These are phyloP conservation scores for Scaeva pyrastri DNA, from an alignment of 2,888 invertebrate genomes.

Conservation along the genomic window DNA sequence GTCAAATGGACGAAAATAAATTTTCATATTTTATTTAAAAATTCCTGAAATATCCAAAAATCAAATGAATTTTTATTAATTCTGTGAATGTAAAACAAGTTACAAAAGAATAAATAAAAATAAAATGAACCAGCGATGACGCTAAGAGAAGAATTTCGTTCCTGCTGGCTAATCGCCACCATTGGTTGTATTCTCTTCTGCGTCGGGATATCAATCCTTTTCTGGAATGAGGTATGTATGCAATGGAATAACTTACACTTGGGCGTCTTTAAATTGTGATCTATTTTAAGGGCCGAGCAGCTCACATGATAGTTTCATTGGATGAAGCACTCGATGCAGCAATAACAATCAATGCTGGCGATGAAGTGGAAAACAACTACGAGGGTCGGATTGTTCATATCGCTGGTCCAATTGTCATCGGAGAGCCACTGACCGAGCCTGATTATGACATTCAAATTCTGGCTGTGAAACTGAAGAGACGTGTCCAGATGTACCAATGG, in stretches of 20 bases:
- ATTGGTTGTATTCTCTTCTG: constrained; percentile 88
- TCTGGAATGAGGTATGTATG: constrained; percentile 92
- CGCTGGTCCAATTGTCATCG: constrained; percentile 89
- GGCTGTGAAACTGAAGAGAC: constrained; percentile 92
- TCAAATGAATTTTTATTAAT: constrained; percentile 10
- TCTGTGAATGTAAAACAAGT: constrained; percentile 31
- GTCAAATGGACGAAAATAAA: not conserved
- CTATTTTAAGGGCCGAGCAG: constrained; percentile 88
- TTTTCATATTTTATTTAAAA: not conserved
- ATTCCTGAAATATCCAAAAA: not conserved
- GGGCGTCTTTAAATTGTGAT: not conserved
- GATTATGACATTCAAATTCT: constrained; percentile 93
- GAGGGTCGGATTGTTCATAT: constrained; percentile 92
- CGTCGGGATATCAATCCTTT: constrained; percentile 88
- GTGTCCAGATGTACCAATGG: constrained; percentile 98
- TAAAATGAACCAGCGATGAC: constrained; percentile 73
- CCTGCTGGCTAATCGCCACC: constrained; percentile 88
- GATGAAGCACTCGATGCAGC: constrained; percentile 89
- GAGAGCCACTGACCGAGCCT: constrained; percentile 93
- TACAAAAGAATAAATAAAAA: not conserved
- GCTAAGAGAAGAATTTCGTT: constrained; percentile 80
- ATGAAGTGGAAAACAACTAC: constrained; percentile 88
- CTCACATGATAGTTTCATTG: constrained; percentile 90
- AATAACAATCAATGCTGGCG: constrained; percentile 87
- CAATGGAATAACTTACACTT: constrained; percentile 67